A percentile compares a stretch with the other conserved stretches of the same genome.
Conservation (phyloP, 92 coral and sea anemone species). For the Chrysogorgia sp. region DNA sequence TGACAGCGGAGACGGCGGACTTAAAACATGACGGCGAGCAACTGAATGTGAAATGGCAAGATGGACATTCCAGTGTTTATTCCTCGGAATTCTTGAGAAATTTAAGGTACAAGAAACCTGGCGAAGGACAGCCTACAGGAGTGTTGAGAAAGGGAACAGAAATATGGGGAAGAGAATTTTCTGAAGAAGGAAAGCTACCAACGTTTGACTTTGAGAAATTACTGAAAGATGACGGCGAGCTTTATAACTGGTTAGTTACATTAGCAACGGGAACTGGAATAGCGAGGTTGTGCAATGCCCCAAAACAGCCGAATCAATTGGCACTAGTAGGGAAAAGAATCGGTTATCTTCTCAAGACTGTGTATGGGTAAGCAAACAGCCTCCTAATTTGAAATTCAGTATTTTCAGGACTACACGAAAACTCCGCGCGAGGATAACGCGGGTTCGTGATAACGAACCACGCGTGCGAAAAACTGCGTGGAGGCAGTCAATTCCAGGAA, state of each 20-base stretch:
- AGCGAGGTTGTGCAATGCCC: conserved; percentile 17
- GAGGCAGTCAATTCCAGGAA: too few relatives aligned
- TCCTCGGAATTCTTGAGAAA: conserved; percentile 1
- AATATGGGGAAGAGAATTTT: conserved; percentile 16
- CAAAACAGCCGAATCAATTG: neutral
- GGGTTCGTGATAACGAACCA: too few relatives aligned
- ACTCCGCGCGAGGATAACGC: too few relatives aligned
- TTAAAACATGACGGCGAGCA: neutral
- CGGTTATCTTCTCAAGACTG: conserved; percentile 21
- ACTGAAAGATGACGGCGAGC: conserved; percentile 16
- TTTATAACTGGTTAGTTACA: conserved; percentile 25
- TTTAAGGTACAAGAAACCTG: conserved; percentile 18
- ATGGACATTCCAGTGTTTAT: conserved; percentile 32
- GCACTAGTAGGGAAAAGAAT: conserved; percentile 3
- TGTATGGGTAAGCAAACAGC: conserved; percentile 22
- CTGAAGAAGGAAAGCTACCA: conserved; percentile 26
- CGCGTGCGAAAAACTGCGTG: too few relatives aligned
- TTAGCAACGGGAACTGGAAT: conserved; percentile 7
- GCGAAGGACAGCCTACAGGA: conserved; percentile 10
- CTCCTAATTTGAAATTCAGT: too few relatives aligned
- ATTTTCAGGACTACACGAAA: too few relatives aligned
- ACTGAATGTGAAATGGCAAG: conserved; percentile 32
- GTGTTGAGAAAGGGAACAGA: conserved; percentile 18
- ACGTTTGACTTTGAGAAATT: conserved; percentile 21
- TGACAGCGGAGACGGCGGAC: conserved; percentile 21